Conservation (phyloP, 1,140 invertebrate genomes). For the Ceratina australensis region DNA sequence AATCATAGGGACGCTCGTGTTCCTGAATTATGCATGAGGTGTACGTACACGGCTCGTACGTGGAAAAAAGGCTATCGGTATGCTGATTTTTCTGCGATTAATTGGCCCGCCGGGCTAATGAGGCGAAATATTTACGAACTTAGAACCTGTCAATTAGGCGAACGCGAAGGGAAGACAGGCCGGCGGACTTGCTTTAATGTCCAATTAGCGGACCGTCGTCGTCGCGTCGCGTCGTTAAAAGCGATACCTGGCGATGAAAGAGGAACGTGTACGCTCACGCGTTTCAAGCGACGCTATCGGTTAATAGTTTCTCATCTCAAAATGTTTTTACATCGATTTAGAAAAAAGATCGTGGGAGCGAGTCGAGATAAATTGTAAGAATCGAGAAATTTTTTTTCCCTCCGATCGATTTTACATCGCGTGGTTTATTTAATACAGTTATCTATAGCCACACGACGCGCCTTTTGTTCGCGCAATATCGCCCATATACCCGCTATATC, state of each 20-base stretch:
- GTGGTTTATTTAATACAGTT: slow-evolving; percentile 38
- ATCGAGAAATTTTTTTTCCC: no score
- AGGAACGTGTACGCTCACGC: not conserved
- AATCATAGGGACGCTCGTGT: no score
- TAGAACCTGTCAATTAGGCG: slow-evolving; percentile 17
- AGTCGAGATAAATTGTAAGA: no score
- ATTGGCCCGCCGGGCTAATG: not conserved
- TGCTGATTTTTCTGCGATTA: not conserved
- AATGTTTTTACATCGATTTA: no score
- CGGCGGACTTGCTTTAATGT: not conserved
- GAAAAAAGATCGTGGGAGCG: no score
- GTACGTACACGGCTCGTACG: not conserved
- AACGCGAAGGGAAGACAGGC: not conserved
- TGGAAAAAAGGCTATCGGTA: not conserved
- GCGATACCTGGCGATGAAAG: not conserved
- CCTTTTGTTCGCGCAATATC: slow-evolving; percentile 32
- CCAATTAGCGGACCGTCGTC: slow-evolving; percentile 3
- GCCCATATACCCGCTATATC: not conserved
- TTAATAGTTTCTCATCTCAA: slow-evolving; percentile 18
- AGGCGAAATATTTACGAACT: slow-evolving; percentile 26
- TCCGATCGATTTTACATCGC: not conserved
- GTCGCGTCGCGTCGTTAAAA: not conserved
- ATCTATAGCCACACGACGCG: not conserved
- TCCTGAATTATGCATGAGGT: no score
- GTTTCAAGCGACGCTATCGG: not conserved